Conservation (phyloP, 2,888 invertebrate species). For the Andrena dorsata region DNA sequence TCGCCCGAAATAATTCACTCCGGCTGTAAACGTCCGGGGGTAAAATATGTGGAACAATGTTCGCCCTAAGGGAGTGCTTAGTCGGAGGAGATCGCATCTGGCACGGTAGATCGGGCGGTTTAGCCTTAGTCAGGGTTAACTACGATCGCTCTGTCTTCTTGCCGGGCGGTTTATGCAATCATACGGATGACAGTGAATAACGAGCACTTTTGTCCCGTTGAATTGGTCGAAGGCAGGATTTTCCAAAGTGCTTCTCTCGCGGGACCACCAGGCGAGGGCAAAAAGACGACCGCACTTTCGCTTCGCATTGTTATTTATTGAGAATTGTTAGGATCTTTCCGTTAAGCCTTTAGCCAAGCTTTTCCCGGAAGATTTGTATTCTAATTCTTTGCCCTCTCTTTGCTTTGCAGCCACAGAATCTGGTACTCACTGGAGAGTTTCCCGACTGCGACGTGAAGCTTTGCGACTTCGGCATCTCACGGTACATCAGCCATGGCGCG, state of each 20-base stretch:
- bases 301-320: constrained; percentile 25
- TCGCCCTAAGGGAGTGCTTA: constrained; percentile 1
- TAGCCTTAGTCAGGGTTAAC: constrained; percentile 7
- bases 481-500: constrained; percentile 95
- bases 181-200: constrained; percentile 34
- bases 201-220: constrained; percentile 43
- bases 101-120: neutral
- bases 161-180: constrained; percentile 38
- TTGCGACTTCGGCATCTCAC: constrained; percentile 97
- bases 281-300: constrained; percentile 38
- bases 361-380: neutral
- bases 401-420: constrained; percentile 94
- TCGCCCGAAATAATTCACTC: constrained; percentile 58
- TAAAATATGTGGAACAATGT: constrained; percentile 46
- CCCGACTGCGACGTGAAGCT: constrained; percentile 93
- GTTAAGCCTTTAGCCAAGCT: neutral
- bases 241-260: constrained; percentile 1
- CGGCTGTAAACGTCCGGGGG: constrained; percentile 27
- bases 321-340: neutral
- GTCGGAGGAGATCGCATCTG: constrained; percentile 11
- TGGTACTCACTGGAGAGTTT: constrained; percentile 93
- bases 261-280: constrained; percentile 17
- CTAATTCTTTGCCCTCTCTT: neutral
- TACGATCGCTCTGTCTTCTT: constrained; percentile 18
- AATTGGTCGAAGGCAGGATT: constrained; percentile 12